Evolutionary conservation across 2,797 vertebrate genomes (phyloP).

Genomic region (Amphiprion clarkii): DNA sequence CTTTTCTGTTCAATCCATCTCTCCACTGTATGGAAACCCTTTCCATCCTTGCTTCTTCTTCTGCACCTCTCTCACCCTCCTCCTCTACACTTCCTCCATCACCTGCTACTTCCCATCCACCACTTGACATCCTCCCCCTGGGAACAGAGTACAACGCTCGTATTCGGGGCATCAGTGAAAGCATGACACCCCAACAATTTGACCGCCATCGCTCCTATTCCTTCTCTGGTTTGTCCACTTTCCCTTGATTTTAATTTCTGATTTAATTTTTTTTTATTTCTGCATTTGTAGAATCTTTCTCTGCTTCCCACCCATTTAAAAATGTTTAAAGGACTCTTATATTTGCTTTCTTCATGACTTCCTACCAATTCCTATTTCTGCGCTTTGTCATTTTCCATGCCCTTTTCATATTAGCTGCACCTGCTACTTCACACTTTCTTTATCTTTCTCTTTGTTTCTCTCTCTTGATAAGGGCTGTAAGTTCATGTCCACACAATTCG

Average conservation of each 20-base stretch:
- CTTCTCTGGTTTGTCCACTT: slow-evolving; percentile 91
- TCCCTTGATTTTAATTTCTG: slow-evolving; percentile 66
- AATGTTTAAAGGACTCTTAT: slow-evolving; percentile 10
- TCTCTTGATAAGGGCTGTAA: not conserved
- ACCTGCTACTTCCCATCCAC: slow-evolving; percentile 61
- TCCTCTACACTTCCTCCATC: slow-evolving; percentile 48
- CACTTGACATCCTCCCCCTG: slow-evolving; percentile 75
- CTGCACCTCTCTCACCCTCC: slow-evolving; percentile 63
- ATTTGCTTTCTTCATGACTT: slow-evolving; percentile 25
- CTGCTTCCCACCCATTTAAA: slow-evolving; percentile 13
- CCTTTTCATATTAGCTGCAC: slow-evolving; percentile 4
- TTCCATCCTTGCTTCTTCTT: slow-evolving; percentile 63
- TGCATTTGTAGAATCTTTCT: slow-evolving; percentile 28
- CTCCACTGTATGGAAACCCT: slow-evolving; percentile 66
- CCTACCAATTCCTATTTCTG: slow-evolving; percentile 13
- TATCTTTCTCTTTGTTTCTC: not conserved
- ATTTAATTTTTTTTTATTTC: slow-evolving; percentile 19
- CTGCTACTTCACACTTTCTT: not conserved
- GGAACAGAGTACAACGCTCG: slow-evolving; percentile 89
- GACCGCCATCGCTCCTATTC: slow-evolving; percentile 94
- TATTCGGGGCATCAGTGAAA: slow-evolving; percentile 86
- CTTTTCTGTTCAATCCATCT: slow-evolving; percentile 59
- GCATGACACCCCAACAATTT: slow-evolving; percentile 82
- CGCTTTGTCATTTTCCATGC: slow-evolving; percentile 6
- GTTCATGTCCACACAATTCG: not conserved